phyloP scores from a whole-genome alignment of 2,888 invertebrate genomes.

The Lumbricus terrestris region DNA sequence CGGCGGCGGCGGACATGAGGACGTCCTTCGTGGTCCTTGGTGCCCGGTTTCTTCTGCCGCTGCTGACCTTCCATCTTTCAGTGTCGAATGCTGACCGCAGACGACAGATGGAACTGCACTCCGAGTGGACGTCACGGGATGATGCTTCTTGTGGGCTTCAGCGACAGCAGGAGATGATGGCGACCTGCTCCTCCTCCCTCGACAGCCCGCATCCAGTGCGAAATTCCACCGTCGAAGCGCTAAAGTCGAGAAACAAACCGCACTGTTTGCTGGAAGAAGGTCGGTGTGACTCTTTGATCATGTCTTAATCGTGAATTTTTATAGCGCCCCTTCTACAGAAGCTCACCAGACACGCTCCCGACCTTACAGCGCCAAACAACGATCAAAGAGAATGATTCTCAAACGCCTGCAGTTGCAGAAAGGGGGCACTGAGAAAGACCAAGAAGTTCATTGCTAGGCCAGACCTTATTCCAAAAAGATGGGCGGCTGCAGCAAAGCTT shows the following conservation, averaged over 20 bases:
- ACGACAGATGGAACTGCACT: not conserved
- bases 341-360: too few relatives aligned
- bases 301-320: too few relatives aligned
- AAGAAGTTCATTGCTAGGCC: too few relatives aligned
- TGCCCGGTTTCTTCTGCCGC: not conserved
- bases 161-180: too few relatives aligned
- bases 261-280: not conserved
- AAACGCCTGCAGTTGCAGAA: too few relatives aligned
- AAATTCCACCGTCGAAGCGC: not conserved
- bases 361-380: too few relatives aligned
- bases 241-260: not conserved
- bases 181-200: not conserved
- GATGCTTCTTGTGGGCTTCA: too few relatives aligned
- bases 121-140: not conserved
- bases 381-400: too few relatives aligned
- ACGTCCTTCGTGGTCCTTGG: not conserved
- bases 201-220: not conserved
- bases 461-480: too few relatives aligned
- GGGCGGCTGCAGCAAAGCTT: too few relatives aligned
- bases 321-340: too few relatives aligned
- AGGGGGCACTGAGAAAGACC: too few relatives aligned
- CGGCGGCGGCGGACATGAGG: not conserved
- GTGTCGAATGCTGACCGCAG: not conserved
- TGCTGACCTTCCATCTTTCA: not conserved
- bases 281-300: not conserved